Conservation (phyloP, 2,113 vertebrate genomes). For the Erythrolamprus reginae region DNA sequence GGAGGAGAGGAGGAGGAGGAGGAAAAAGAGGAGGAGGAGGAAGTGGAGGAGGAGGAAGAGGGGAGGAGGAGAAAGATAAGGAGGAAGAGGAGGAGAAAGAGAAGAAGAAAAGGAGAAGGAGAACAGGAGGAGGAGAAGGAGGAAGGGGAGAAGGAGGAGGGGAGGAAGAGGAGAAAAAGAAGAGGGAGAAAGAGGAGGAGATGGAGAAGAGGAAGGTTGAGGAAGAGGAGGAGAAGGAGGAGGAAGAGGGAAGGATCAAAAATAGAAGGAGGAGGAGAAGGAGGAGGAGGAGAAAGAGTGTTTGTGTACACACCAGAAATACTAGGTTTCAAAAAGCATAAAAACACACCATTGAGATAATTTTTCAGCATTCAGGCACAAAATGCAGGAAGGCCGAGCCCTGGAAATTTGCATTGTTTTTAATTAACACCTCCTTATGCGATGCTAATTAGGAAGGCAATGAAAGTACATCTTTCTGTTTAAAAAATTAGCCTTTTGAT, state of each 20-base stretch:
- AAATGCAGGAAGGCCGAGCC: background rate
- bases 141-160: no score
- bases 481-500: background rate
- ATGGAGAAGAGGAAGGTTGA: accelerated
- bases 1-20: accelerated
- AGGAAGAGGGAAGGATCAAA: no score
- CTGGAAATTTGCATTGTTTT: background rate
- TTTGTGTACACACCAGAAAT: no score
- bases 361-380: background rate
- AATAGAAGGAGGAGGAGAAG: no score
- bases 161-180: accelerated
- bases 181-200: accelerated
- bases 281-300: no score
- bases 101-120: no score
- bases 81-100: no score
- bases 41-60: no score
- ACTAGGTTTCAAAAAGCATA: background rate
- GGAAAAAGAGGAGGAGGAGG: no score
- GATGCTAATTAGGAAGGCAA: background rate
- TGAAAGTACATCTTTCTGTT: background rate
- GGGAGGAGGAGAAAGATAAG: no score
- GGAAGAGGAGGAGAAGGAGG: accelerated
- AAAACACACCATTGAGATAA: background rate
- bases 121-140: no score
- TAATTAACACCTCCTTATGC: background rate